Base-by-base conservation (phyloP, 2,113 vertebrate genomes). In the Arenaria interpres region DNA sequence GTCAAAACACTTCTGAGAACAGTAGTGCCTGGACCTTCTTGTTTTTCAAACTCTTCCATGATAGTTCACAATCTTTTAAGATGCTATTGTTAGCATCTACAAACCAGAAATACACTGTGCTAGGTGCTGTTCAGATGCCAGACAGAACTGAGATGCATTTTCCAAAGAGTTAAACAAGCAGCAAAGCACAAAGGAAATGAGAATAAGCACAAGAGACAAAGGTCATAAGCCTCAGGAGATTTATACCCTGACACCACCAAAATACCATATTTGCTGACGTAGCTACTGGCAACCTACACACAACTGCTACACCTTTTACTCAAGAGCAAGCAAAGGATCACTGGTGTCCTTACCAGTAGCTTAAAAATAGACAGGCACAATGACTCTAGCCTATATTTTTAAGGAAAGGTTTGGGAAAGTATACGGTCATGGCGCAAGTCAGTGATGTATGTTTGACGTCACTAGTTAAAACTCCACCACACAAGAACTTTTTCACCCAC, bases 341-440 rank as follows among this genome's bases (percentile, higher is more conserved):
- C 64, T 73, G 43, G 10, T 80, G 45, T n/a, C 83, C 59, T 68
- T 33, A 39, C 3, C 41, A 75, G 56, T 30, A 81, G 14, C 33
- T 87, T 75, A 72, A 91, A 94, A 94, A 64, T 19, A 75, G 12
- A 10, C 2, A 18, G 57, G 18, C 35, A 84, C 16, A 75, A 12
- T 7, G 39, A 43, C 37, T 59, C 7, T 1, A 71, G 32, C 46
- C 28, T 46, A 0, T 15, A 17, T 19, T 84, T 76, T 60, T 51
- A 63, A 51, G 54, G 60, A 37, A 89, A 54, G 16, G 9, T 46
- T 78, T 77, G 43, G 76, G 60, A 63, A 92, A 37, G 33, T 9
- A 33, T 48, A 43, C 0, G 0, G 64, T 23, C 0, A 0, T 92
- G 66, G 78, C 0, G 1, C 66, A 56, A 68, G 30, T 37, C 60